phyloP scores from a whole-genome alignment of 2,888 invertebrate species.

The Nudaria mundana region DNA sequence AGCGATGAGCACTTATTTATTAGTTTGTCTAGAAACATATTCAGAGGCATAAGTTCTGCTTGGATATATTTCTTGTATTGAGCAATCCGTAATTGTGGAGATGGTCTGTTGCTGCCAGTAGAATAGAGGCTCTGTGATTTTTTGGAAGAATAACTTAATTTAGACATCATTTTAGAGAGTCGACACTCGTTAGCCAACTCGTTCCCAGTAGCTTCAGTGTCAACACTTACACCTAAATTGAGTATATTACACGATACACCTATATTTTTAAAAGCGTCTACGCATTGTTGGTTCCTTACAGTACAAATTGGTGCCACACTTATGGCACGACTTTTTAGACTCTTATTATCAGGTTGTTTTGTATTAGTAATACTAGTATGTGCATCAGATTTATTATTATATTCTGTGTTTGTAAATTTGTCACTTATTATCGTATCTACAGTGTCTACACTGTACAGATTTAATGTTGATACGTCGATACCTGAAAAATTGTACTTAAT shows the following conservation, averaged over 20 bases:
- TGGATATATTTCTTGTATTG: slow-evolving; percentile 51
- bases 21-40: slow-evolving; percentile 54
- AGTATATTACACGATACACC: slow-evolving; percentile 17
- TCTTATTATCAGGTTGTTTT: slow-evolving; percentile 5
- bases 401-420: slow-evolving; percentile 34
- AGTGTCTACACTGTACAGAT: background rate
- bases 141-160: slow-evolving; percentile 5
- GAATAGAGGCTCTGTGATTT: slow-evolving; percentile 1
- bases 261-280: slow-evolving; percentile 9
- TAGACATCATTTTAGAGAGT: slow-evolving; percentile 3
- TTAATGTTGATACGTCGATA: background rate
- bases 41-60: slow-evolving; percentile 59
- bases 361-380: background rate
- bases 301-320: slow-evolving; percentile 51
- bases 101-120: slow-evolving; percentile 21
- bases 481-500: too few species aligned
- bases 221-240: slow-evolving; percentile 15
- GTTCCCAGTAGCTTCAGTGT: slow-evolving; percentile 6
- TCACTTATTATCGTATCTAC: slow-evolving; percentile 17
- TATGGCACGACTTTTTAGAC: slow-evolving; percentile 34
- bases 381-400: slow-evolving; percentile 6
- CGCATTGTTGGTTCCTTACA: too few species aligned
- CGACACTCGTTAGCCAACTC: slow-evolving; percentile 7
- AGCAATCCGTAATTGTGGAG: slow-evolving; percentile 51
- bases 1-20: slow-evolving; percentile 49